These are phyloP conservation scores for Pseudobourletiella spinata DNA, from an alignment of 1,140 invertebrate species.

Conservation along the genomic window DNA sequence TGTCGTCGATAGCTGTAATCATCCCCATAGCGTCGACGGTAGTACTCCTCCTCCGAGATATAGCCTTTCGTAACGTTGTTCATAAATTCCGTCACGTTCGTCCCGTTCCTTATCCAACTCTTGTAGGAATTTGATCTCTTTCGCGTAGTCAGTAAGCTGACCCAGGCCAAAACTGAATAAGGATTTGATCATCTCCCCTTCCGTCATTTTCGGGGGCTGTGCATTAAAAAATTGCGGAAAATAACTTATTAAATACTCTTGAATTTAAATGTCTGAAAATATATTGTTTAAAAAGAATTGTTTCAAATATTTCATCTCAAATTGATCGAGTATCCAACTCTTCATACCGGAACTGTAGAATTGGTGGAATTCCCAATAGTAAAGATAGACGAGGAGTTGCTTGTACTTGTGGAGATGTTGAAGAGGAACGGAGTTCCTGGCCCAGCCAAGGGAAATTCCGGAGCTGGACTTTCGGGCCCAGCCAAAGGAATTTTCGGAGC, in stretches of 20 bases:
- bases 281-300: neutral
- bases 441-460: neutral
- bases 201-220: conserved; percentile 17
- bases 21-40: conserved; percentile 12
- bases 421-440: neutral
- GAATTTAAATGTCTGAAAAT: neutral
- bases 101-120: conserved; percentile 33
- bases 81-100: conserved; percentile 27
- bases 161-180: conserved; percentile 24
- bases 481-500: neutral
- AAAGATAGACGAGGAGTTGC: neutral
- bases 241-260: neutral
- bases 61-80: conserved; percentile 14
- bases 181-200: conserved; percentile 26
- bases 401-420: neutral
- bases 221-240: neutral
- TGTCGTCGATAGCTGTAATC: conserved; percentile 15
- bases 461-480: neutral
- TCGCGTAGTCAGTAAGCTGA: conserved; percentile 28
- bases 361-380: neutral
- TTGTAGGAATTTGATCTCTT: conserved; percentile 30
- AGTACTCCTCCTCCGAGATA: conserved; percentile 14
- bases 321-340: neutral
- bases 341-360: neutral
- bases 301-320: neutral